Conservation (phyloP, 2,113 vertebrate genomes). For the Passer montanus region DNA sequence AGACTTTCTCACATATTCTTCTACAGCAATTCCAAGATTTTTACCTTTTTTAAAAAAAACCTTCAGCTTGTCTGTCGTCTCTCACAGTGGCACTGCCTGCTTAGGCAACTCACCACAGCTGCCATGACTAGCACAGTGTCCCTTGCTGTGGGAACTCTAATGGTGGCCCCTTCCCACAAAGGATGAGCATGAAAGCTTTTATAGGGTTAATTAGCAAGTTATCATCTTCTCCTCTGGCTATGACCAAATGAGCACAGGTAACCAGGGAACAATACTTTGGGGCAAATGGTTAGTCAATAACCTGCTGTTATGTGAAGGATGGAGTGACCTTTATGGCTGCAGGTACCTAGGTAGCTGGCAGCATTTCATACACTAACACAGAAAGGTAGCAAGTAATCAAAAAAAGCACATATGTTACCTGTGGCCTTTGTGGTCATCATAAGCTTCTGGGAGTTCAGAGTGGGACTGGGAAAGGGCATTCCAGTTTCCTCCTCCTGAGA, state of each 20-base stretch:
- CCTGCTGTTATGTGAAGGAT: not conserved
- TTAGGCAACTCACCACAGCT: not conserved
- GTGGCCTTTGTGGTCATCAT: slow-evolving; percentile 41
- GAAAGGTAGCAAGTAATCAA: not conserved
- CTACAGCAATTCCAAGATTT: not conserved
- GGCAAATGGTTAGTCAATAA: not conserved
- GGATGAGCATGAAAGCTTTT: not conserved
- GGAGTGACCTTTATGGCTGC: not conserved
- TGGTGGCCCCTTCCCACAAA: not conserved
- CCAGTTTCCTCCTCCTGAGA: slow-evolving; percentile 73
- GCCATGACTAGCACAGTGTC: not conserved
- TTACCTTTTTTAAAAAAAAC: not conserved
- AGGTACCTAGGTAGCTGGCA: not conserved
- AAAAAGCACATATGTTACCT: slow-evolving; percentile 54
- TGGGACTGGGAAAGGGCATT: slow-evolving; percentile 74
- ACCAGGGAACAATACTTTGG: not conserved
- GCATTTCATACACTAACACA: not conserved
- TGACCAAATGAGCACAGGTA: not conserved
- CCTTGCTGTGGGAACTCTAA: not conserved
- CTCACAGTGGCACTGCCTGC: not conserved
- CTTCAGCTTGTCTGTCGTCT: not conserved
- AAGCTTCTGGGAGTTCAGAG: slow-evolving; percentile 67
- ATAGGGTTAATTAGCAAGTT: not conserved
- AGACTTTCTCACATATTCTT: not conserved
- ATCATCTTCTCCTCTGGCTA: not conserved